Evolutionary conservation across 1,140 invertebrate genomes (phyloP).

Genomic region (Bombus fervidus): DNA sequence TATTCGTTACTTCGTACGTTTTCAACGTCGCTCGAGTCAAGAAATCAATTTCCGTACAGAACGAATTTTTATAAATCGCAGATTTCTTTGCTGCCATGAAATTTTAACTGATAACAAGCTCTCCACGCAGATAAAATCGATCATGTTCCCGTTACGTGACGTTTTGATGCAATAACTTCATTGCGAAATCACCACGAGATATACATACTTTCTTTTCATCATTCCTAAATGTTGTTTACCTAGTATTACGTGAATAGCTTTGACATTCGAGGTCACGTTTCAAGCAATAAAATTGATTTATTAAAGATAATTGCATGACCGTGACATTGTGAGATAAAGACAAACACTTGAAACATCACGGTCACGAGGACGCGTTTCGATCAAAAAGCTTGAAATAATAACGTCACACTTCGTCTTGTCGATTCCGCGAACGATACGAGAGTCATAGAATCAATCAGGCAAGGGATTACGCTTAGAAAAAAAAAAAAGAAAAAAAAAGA

Average conservation of each 20-base stretch:
- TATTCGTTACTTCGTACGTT: not conserved
- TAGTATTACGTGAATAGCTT: not conserved
- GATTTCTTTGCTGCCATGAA: not conserved
- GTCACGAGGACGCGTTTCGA: slow-evolving; percentile 1
- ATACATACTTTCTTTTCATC: not conserved
- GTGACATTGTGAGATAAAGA: not conserved
- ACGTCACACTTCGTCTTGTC: not conserved
- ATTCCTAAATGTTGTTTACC: not conserved
- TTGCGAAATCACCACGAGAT: not conserved
- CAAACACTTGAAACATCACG: not conserved
- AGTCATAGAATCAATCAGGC: not conserved
- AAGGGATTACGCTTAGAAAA: not conserved
- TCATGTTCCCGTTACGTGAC: not conserved
- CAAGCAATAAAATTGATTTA: slow-evolving; percentile 26
- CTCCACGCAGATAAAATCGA: not conserved
- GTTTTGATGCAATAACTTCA: not conserved
- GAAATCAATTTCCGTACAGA: not conserved
- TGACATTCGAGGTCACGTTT: not conserved
- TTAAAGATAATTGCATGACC: slow-evolving; percentile 22
- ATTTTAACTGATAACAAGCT: not conserved
- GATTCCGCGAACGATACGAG: not conserved
- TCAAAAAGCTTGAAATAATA: not conserved
- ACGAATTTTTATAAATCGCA: not conserved
- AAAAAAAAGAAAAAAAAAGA: not conserved
- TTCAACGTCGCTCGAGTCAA: not conserved